Evolutionary conservation across 2,797 vertebrate genomes (phyloP), one percentile per base, ranked within the genome.

Genomic region (Sebastolobus alascanus): DNA sequence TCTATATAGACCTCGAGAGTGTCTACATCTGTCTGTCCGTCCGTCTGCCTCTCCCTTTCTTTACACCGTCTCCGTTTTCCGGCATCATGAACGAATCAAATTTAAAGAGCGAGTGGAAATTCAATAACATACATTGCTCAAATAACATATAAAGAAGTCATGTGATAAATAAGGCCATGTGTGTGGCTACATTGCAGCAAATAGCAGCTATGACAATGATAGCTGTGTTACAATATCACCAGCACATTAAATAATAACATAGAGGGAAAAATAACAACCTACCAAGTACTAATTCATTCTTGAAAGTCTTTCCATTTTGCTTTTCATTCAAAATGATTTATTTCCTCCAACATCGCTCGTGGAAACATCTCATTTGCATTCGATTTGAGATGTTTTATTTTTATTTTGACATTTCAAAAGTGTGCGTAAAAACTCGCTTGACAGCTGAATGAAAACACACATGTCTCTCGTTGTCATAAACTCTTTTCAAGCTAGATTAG

Each of bases 401-500:
- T 80, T 66, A 25, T 87, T 82, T 77, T 88, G 76, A 75, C 73
- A 54, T 84, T 68, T 87, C 38, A 46, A n/a, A 73, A 75, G 56
- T 63, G 77, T 66, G 65, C 16, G n/a, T 77, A 20, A 81, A 81
- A 71, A 63, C 67, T 68, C 9, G 1, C 5, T 5, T 68, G 90
- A 83, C 90, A 83, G 90, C 76, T 79, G 79, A 86, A 86, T 79
- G 74, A 52, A 80, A 85, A 86, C 85, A 70, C 73, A 64, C 69
- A 25, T 46, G 86, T 61, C 79, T 77, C 43, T 33, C 0, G 52
- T 82, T 87, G 84, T 86, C 90, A 88, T 38, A 29, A 83, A 61
- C 80, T 71, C 84, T 70, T 87, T 90, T 90, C 85, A 84, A 38
- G 58, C 25, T 8, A 73, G 91, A 89, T 92, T 88, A 91, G 79